Evolutionary conservation across 2,797 vertebrate genomes (phyloP).

Genomic region (Microctenopoma steveboyesi): DNA sequence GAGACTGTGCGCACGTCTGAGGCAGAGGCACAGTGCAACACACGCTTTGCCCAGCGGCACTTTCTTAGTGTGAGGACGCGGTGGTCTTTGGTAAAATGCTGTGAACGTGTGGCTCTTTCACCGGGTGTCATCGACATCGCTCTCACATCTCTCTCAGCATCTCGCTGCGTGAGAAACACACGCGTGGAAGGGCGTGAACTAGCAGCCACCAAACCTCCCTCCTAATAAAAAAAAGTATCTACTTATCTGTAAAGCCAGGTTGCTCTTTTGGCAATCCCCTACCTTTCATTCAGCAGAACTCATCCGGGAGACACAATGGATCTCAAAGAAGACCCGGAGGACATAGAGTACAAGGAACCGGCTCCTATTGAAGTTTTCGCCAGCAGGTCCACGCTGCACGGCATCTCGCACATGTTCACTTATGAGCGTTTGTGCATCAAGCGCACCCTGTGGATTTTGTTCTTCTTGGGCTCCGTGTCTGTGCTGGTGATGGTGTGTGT

Average conservation of each 20-base stretch:
- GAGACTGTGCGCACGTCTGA: constrained; percentile 62
- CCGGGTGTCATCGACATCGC: constrained; percentile 68
- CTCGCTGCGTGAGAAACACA: constrained; percentile 65
- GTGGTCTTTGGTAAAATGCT: constrained; percentile 29
- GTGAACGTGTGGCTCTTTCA: constrained; percentile 28
- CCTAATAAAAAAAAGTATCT: constrained; percentile 39
- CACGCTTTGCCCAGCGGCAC: constrained; percentile 17
- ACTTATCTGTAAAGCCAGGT: constrained; percentile 29
- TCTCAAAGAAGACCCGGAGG: constrained; percentile 92
- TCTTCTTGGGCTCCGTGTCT: constrained; percentile 92
- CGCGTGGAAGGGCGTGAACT: constrained; percentile 81
- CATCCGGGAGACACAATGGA: constrained; percentile 84
- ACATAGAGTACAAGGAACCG: constrained; percentile 90
- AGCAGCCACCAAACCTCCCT: constrained; percentile 47
- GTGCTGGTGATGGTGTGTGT: constrained; percentile 92
- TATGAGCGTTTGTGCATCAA: constrained; percentile 93
- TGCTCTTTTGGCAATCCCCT: constrained; percentile 6
- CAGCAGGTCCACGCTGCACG: constrained; percentile 97
- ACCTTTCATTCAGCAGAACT: constrained; percentile 8
- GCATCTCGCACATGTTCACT: constrained; percentile 98
- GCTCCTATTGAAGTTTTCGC: constrained; percentile 96
- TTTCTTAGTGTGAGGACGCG: constrained; percentile 14
- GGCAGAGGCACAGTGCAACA: constrained; percentile 38
- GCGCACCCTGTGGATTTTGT: constrained; percentile 93
- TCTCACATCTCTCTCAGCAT: constrained; percentile 63